Evolutionary conservation across 1,140 invertebrate genomes (phyloP), one percentile per base, ranked within the genome.

Genomic region (Philopotamus ludificatus): DNA sequence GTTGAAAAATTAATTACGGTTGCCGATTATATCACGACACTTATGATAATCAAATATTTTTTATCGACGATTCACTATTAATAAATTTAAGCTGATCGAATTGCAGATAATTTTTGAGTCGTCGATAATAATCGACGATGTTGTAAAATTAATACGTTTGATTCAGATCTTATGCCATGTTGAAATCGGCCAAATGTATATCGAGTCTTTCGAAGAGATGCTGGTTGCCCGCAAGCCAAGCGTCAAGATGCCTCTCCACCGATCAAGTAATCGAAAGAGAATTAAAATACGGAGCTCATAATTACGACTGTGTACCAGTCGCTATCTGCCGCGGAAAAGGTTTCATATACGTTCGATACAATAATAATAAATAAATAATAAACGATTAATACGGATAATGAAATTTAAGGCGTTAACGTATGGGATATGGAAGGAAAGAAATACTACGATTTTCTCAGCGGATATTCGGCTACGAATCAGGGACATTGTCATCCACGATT

Each of bases 401-500:
- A n/a, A n/a, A n/a, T n/a, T n/a, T n/a, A 69, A 90, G 90, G 92
- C 70, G 85, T 93, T 4, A 88, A 83, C 73, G 86, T 97, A 47
- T 97, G 93, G 93, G 95, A 98, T 76, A 89, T 95, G 3, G 94
- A 98, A 72, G 93, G 92, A 1, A 92, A 90, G 72, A 83, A 84
- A 41, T 98, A 97, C 74, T 95, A 86, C 72, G 95, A 98, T 75
- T 98, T 95, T 75, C 79, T 97, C 1, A 94, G 91, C 73, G 94
- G 93, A 10, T 97, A 97, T 79, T 95, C 93, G 45, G 93, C 95
- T 2, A 92, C 96, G 3, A 98, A 98, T 80, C 94, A 97, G 76
- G 95, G 95, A 0, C 95, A 98, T 73, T 94, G 93, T 73, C 95
- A 98, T 79, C 95, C 95, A 0, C 89, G 88, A 73, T 93, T 98